These are phyloP conservation scores for Aulostomus chinensis DNA, from an alignment of 2,797 vertebrate species.

Conservation along the genomic window DNA sequence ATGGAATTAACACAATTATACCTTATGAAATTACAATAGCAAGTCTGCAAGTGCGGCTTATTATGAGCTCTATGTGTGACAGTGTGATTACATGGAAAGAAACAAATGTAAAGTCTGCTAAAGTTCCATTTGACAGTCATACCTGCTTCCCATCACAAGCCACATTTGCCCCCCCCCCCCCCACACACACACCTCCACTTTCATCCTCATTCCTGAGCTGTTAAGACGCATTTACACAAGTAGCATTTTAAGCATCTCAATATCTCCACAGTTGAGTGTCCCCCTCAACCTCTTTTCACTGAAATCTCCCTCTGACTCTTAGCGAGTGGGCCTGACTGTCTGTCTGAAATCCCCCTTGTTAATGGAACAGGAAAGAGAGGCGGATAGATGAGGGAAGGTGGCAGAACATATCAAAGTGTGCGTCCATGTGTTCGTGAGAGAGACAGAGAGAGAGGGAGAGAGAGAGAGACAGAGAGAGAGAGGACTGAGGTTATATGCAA, in stretches of 20 bases:
- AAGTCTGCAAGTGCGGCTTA: neutral
- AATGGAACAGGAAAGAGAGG: constrained; percentile 4
- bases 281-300: constrained; percentile 24
- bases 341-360: constrained; percentile 19
- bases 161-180: too few species aligned
- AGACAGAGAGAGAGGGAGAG: too few species aligned
- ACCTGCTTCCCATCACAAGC: too few species aligned
- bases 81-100: too few species aligned
- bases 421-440: constrained; percentile 22
- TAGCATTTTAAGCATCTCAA: constrained; percentile 39
- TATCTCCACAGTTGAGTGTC: constrained; percentile 6
- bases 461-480: too few species aligned
- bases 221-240: constrained; percentile 43
- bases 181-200: constrained; percentile 8
- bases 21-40: constrained; percentile 22
- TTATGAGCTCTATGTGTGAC: neutral
- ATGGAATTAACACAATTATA: constrained; percentile 39
- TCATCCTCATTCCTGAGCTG: constrained; percentile 34
- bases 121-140: too few species aligned
- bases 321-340: constrained; percentile 15
- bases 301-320: constrained; percentile 28
- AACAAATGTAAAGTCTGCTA: too few species aligned
- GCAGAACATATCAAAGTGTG: constrained; percentile 30
- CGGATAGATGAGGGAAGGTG: constrained; percentile 14
- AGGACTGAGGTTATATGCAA: constrained; percentile 39